These are phyloP conservation scores for Pseudotriccus pelzelni DNA, from an alignment of 2,797 vertebrate genomes.

Conservation along the genomic window DNA sequence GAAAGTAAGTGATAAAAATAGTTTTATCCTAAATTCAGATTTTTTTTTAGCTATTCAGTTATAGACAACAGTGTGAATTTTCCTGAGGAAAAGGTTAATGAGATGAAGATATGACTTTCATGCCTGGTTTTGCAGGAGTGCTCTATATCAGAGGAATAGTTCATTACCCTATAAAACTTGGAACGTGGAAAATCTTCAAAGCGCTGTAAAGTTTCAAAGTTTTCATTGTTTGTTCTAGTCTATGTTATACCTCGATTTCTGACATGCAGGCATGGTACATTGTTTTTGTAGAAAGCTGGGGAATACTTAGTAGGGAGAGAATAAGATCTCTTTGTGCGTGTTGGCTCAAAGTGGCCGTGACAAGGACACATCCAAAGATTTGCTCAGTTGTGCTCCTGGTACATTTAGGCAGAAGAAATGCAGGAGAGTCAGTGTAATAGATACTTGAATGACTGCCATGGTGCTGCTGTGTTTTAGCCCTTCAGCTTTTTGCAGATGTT, in stretches of 20 bases:
- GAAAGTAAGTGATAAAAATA: not conserved
- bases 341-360: not conserved
- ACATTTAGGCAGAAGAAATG: not conserved
- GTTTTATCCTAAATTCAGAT: not conserved
- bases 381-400: not conserved
- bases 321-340: not conserved
- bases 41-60: not conserved
- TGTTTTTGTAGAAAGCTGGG: not conserved
- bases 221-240: not conserved
- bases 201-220: not conserved
- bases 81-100: not conserved
- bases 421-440: not conserved
- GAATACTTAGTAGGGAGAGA: not conserved
- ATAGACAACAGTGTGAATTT: not conserved
- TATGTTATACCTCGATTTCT: not conserved
- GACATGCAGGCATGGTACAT: rapidly evolving
- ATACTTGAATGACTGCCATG: not conserved
- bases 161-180: not conserved
- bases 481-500: not conserved
- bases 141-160: not conserved
- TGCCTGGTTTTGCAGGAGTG: not conserved
- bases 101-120: not conserved
- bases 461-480: not conserved
- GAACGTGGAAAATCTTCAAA: not conserved
- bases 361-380: not conserved